Conservation (phyloP, 2,888 invertebrate species). For the Vesta saturnalis region DNA sequence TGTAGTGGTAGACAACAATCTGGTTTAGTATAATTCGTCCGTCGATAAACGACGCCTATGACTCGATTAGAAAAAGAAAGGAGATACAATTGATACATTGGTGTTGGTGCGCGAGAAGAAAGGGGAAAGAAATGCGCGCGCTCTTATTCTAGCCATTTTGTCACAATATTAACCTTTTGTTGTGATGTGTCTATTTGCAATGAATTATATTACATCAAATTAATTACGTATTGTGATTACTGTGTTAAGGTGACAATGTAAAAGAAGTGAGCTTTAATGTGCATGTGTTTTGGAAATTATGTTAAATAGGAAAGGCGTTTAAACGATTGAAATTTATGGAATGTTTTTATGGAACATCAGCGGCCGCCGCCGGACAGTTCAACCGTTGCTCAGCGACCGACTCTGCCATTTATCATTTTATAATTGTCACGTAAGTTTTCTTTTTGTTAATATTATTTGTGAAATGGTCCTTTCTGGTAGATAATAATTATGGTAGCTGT, state of each 20-base stretch:
- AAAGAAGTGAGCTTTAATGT: background rate
- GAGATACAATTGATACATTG: slow-evolving; percentile 16
- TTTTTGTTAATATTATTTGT: slow-evolving; percentile 46
- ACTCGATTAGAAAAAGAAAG: background rate
- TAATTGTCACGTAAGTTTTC: slow-evolving; percentile 50
- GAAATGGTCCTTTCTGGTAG: slow-evolving; percentile 37
- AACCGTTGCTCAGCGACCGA: slow-evolving; percentile 48
- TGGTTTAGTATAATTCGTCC: background rate
- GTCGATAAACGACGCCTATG: slow-evolving; percentile 9
- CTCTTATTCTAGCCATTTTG: slow-evolving; percentile 61
- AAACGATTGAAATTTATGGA: slow-evolving; percentile 44
- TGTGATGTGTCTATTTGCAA: slow-evolving; percentile 60
- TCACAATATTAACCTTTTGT: slow-evolving; percentile 64
- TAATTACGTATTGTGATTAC: slow-evolving; percentile 22
- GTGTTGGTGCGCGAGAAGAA: slow-evolving; percentile 14
- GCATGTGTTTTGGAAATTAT: slow-evolving; percentile 17
- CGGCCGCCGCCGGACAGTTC: slow-evolving; percentile 52
- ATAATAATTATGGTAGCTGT: slow-evolving; percentile 44
- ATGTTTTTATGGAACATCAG: slow-evolving; percentile 47
- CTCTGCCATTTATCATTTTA: slow-evolving; percentile 47
- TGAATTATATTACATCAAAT: slow-evolving; percentile 55
- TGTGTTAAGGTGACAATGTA: background rate
- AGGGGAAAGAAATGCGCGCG: slow-evolving; percentile 52
- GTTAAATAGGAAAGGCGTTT: slow-evolving; percentile 28
- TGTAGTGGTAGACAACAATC: background rate